Conservation (phyloP, 2,113 vertebrate species). For the human (Homo sapiens) region GRCh38 chr2:49038501-49039000, state of each 20-base stretch:
- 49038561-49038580: no score
- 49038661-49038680: neutral
- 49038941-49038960: neutral
- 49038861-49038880: neutral
- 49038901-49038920: neutral
- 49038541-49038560: no score
- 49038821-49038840: neutral
- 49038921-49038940: neutral
- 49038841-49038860: neutral
- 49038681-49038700: neutral
- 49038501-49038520: no score
- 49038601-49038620: no score
- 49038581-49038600: no score
- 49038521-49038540: no score
- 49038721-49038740: neutral
- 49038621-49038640: no score
- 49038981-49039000: neutral
- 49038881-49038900: neutral
- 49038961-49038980: neutral
- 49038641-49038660: no score
- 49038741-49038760: neutral
- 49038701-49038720: neutral
- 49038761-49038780: neutral
- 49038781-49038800: neutral
- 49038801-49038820: neutral